Evolutionary conservation across 1,140 invertebrate genomes (phyloP).

Genomic region (Himalopsyche phryganea): DNA sequence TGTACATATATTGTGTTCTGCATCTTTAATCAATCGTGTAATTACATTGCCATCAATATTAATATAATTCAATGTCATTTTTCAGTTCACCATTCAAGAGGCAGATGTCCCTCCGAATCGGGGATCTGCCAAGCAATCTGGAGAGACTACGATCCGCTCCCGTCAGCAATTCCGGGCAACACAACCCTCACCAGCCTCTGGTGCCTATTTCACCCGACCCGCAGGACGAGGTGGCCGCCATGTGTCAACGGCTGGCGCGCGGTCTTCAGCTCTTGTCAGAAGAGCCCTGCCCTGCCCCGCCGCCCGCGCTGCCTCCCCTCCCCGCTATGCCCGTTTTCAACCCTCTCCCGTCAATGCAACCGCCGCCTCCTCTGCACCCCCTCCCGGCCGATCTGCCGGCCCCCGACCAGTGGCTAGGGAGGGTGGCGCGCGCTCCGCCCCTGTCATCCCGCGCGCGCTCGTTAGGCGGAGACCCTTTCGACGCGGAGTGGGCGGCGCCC

Average conservation of each 20-base stretch:
- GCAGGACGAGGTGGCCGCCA: conserved; percentile 40
- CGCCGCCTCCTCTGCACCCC: conserved; percentile 28
- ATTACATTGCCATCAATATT: too few species aligned
- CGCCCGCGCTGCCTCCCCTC: conserved; percentile 36
- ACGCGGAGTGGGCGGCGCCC: conserved; percentile 78
- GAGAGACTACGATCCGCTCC: conserved; percentile 69
- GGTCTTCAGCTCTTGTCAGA: conserved; percentile 47
- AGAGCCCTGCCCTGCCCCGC: conserved; percentile 38
- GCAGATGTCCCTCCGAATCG: conserved; percentile 88
- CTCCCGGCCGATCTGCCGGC: conserved; percentile 55
- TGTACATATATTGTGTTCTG: too few species aligned
- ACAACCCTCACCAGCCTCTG: conserved; percentile 41
- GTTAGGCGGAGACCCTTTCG: conserved; percentile 69
- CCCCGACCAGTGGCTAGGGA: conserved; percentile 75
- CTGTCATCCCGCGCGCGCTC: conserved; percentile 56
- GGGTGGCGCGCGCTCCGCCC: conserved; percentile 60
- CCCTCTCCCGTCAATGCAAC: conserved; percentile 30
- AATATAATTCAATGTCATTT: too few species aligned
- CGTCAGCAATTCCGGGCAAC: conserved; percentile 42
- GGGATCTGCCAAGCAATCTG: conserved; percentile 89
- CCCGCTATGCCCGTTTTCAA: conserved; percentile 25
- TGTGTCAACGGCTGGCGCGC: conserved; percentile 48
- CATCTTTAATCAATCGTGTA: too few species aligned
- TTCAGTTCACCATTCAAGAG: conserved; percentile 87
- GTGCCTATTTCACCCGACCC: conserved; percentile 36